These are phyloP conservation scores for Heterocephalus glaber DNA, from an alignment of 2,113 vertebrate genomes.

Conservation along the genomic window DNA sequence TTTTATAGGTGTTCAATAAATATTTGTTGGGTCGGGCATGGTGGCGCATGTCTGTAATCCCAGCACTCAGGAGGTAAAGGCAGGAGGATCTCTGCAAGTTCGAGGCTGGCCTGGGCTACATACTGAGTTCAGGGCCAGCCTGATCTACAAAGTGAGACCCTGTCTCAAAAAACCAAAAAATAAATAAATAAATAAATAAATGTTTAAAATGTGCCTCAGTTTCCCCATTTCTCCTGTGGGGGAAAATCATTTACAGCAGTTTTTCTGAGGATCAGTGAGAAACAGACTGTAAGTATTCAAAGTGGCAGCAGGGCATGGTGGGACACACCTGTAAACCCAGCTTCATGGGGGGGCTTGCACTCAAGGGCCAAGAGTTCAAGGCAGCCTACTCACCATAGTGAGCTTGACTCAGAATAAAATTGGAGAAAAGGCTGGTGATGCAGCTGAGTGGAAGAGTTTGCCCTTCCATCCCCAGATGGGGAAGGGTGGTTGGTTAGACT, in stretches of 20 bases:
- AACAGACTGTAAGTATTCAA: background rate
- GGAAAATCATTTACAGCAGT: background rate
- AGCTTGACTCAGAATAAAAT: background rate
- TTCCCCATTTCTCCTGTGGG: background rate
- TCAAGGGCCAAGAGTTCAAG: background rate
- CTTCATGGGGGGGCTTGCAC: background rate
- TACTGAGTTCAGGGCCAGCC: too few species aligned
- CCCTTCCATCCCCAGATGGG: background rate
- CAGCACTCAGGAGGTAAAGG: too few species aligned
- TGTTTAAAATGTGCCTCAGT: background rate
- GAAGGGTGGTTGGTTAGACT: background rate
- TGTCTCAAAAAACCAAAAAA: too few species aligned
- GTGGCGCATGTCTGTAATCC: too few species aligned
- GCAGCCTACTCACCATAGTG: background rate
- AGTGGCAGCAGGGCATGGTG: background rate
- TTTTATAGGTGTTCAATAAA: conserved; percentile 7
- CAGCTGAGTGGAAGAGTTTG: background rate
- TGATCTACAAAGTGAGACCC: too few species aligned
- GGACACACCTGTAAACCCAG: background rate
- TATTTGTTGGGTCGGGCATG: too few species aligned
- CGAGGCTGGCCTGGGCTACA: too few species aligned
- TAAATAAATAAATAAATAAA: too few species aligned
- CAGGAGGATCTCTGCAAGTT: too few species aligned
- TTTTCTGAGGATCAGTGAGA: background rate
- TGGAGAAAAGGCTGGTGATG: background rate